A percentile compares a stretch with the other conserved stretches of the same genome.
Evolutionary conservation across 2,113 vertebrate genomes (phyloP).

Genomic region (Petroica traversi): DNA sequence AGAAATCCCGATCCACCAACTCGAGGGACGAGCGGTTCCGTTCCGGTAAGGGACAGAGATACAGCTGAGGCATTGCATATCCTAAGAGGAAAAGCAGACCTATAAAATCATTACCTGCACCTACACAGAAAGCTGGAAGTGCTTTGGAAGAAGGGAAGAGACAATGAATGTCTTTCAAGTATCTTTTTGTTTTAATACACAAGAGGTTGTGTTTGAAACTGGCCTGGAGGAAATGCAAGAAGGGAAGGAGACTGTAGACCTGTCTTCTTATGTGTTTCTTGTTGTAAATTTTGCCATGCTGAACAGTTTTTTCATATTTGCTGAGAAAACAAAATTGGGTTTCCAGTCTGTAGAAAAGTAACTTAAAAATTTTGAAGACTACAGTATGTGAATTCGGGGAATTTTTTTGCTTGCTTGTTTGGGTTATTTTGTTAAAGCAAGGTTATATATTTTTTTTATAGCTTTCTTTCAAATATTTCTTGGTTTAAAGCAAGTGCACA

Average conservation of each 20-base stretch:
- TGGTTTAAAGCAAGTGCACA: slow-evolving; percentile 11
- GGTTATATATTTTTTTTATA: background rate
- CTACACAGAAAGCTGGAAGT: background rate
- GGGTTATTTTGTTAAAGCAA: background rate
- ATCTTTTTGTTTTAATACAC: background rate
- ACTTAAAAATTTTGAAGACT: background rate
- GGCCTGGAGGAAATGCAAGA: background rate
- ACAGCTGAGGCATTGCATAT: background rate
- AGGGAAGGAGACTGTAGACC: background rate
- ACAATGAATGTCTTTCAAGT: background rate
- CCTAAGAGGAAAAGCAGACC: background rate
- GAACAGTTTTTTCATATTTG: background rate
- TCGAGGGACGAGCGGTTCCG: slow-evolving; percentile 92
- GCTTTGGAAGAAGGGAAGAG: background rate
- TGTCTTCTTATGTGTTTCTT: background rate
- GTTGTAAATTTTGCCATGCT: background rate
- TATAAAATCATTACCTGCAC: background rate
- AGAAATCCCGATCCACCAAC: slow-evolving; percentile 82
- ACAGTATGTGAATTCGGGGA: background rate
- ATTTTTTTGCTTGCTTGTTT: background rate
- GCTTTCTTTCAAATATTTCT: slow-evolving; percentile 24
- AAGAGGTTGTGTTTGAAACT: background rate
- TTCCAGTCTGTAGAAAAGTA: background rate
- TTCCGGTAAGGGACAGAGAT: slow-evolving; percentile 79
- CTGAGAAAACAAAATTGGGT: background rate